Evolutionary conservation across 1,140 invertebrate species (phyloP), one percentile per base, ranked within the genome.

Genomic region (Nymphalis io): DNA sequence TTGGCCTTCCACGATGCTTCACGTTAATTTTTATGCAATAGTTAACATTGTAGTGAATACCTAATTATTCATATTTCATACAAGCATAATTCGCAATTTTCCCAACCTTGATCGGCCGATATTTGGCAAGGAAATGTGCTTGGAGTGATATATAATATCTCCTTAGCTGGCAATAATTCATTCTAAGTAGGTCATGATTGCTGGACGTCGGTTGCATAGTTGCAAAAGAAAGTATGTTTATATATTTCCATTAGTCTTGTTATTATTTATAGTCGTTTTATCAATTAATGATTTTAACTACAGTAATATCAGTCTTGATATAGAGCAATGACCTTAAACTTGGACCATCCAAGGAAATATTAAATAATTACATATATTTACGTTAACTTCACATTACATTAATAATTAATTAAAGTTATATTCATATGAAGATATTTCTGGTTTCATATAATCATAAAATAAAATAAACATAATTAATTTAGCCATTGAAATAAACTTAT

Each of bases 101-200:
- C 16, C 40, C 44, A 62, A 62, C 60, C 60, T 62, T 62, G 42
- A n/a, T 62, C 15, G 27, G 5, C 13, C 38, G 27, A 15, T 51
- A 48, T 62, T 63, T 63, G 61, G 61, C 61, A 63, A 39, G 46
- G 46, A 23, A 51, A 38, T 51, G n/a, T 53, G 61, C 5, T 18
- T 11, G 20, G 39, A 42, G 20, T 13, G 13, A 23, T 21, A n/a
- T n/a, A n/a, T 15, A 21, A 58, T 55, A 60, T 44, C 60, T 63
- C 53, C 53, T 58, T 59, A 69, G 51, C 51, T 46, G 60, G 60
- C 53, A 39, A 57, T 68, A 58, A 69, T 53, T 69, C 68, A 57
- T 38, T 8, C 16, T 38, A 69, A 46, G 60, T 69, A 60, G 68
- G 68, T 69, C 68, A 69, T 39, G 53, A 15, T 51, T 20, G 46